Evolutionary conservation across 2,113 vertebrate genomes (phyloP).

Genomic region (Eira barbara): DNA sequence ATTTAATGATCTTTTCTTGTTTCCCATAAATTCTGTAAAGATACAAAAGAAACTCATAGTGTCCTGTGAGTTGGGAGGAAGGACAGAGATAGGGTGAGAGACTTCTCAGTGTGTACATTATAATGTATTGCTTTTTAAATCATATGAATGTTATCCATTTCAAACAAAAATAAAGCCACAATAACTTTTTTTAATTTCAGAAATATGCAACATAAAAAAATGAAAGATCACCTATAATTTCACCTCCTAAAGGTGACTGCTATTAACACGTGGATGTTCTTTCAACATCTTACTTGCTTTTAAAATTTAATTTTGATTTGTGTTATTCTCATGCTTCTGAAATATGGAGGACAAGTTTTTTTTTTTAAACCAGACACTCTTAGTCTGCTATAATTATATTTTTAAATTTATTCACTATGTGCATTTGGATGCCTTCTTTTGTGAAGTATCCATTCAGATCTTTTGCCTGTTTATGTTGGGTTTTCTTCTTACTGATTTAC

Average conservation of each 20-base stretch:
- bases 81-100: neutral
- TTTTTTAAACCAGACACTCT: neutral
- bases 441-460: neutral
- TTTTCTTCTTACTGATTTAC: neutral
- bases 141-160: neutral
- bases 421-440: neutral
- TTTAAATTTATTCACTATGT: neutral
- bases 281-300: neutral
- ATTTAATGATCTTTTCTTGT: neutral
- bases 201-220: neutral
- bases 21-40: neutral
- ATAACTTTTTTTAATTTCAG: neutral
- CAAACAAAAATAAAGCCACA: neutral
- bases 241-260: neutral
- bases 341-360: neutral
- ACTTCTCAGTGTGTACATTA: neutral
- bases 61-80: neutral
- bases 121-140: neutral
- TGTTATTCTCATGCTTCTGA: neutral
- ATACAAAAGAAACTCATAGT: neutral
- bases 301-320: neutral
- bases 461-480: neutral
- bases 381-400: neutral
- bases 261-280: neutral
- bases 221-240: neutral